phyloP scores from a whole-genome alignment of 23 tunicate species.

The Clavelina lepadiformis region DNA sequence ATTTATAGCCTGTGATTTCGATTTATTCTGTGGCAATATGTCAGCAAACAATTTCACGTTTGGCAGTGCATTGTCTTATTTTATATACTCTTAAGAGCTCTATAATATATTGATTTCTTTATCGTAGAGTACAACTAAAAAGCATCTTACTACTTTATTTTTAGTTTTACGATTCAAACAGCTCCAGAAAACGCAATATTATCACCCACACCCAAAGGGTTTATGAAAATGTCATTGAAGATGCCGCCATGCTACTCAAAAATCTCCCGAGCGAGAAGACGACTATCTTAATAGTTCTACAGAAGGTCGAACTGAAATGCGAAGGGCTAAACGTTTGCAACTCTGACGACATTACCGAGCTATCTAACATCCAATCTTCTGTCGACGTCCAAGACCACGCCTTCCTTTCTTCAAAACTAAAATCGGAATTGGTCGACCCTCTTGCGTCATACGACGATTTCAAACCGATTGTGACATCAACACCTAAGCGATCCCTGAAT shows the following conservation, averaged over 20 bases:
- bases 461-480: not conserved
- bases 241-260: constrained; percentile 7
- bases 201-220: constrained; percentile 1
- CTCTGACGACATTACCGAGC: not conserved
- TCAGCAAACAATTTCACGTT: no score
- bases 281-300: constrained; percentile 5
- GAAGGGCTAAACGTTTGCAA: not conserved
- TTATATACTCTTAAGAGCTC: no score
- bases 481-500: no score
- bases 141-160: no score
- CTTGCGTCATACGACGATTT: not conserved
- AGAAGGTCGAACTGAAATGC: constrained; percentile 5
- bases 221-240: constrained; percentile 13
- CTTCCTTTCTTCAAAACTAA: not conserved
- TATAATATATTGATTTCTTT: no score
- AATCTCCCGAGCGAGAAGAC: constrained; percentile 13
- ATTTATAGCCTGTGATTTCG: no score
- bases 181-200: not conserved
- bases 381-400: not conserved
- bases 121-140: no score
- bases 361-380: not conserved
- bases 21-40: no score
- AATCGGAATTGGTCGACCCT: not conserved
- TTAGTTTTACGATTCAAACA: constrained; percentile 11
- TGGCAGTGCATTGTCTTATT: no score